These are phyloP conservation scores for Clivina fossor DNA, from an alignment of 2,888 invertebrate species.

Conservation along the genomic window DNA sequence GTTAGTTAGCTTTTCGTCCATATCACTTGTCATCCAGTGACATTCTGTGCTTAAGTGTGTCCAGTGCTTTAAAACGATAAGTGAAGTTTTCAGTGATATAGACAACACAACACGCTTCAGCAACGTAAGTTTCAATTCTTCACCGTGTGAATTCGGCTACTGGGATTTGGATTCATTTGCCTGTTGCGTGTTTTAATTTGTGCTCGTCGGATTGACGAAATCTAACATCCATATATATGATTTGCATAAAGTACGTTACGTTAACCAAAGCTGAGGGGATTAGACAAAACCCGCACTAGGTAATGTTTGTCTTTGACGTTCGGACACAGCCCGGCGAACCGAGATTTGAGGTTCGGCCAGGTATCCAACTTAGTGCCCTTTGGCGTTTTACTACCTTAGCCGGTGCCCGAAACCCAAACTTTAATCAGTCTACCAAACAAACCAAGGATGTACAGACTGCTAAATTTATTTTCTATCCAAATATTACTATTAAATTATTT, in stretches of 20 bases:
- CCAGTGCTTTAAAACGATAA: too few relatives aligned
- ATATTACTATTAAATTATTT: not conserved
- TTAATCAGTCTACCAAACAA: not conserved
- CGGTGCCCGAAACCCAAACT: not conserved
- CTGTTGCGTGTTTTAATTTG: not conserved
- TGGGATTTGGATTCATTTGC: not conserved
- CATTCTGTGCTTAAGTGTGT: not conserved
- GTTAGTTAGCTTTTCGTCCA: not conserved
- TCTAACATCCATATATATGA: not conserved
- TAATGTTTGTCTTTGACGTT: slow-evolving; percentile 15
- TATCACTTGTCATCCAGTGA: not conserved
- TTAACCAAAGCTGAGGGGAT: not conserved
- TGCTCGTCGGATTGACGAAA: not conserved
- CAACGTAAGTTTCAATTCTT: slow-evolving; percentile 19
- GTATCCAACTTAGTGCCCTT: slow-evolving; percentile 8
- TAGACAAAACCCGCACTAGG: not conserved
- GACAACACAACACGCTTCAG: not conserved
- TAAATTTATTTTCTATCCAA: not conserved
- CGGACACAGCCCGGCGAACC: slow-evolving; percentile 3
- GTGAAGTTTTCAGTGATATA: too few relatives aligned
- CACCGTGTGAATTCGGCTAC: slow-evolving; percentile 13
- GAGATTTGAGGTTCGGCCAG: slow-evolving; percentile 6
- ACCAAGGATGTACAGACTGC: slow-evolving; percentile 21
- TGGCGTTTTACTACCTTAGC: too few relatives aligned
- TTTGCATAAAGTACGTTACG: slow-evolving; percentile 29